A percentile compares a stretch with the other conserved stretches of the same genome.
Evolutionary conservation across 1,140 invertebrate genomes (phyloP).

Genomic region (Caerostris darwini): DNA sequence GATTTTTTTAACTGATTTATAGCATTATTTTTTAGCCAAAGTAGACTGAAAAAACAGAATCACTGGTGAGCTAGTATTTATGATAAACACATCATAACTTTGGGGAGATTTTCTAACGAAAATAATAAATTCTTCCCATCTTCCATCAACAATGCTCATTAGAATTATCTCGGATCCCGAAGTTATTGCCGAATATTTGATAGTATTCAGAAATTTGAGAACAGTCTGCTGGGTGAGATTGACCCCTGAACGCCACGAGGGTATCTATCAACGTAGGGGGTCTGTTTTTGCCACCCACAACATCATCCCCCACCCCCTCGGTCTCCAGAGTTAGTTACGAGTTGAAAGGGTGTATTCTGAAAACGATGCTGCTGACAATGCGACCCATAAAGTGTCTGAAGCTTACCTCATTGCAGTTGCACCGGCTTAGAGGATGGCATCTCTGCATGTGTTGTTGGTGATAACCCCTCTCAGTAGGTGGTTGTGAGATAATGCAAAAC

Average conservation of each 20-base stretch:
- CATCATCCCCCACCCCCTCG: background rate
- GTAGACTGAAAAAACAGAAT: too few species aligned
- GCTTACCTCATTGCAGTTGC: background rate
- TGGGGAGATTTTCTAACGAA: background rate
- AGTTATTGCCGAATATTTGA: slow-evolving; percentile 22
- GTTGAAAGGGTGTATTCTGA: slow-evolving; percentile 52
- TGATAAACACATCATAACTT: background rate
- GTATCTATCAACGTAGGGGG: slow-evolving; percentile 53
- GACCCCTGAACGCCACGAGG: background rate
- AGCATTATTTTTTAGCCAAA: too few species aligned
- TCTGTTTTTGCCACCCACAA: slow-evolving; percentile 31
- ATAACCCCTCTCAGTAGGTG: slow-evolving; percentile 18
- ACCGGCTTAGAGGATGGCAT: background rate
- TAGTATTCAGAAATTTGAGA: slow-evolving; percentile 49
- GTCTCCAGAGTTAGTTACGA: slow-evolving; percentile 51
- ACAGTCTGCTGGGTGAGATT: background rate
- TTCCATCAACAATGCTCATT: slow-evolving; percentile 38
- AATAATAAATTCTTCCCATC: background rate
- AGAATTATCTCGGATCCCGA: background rate
- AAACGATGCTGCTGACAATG: slow-evolving; percentile 26
- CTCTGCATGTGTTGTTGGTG: background rate
- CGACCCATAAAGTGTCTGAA: slow-evolving; percentile 25
- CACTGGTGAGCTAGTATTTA: too few species aligned
- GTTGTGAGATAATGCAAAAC: slow-evolving; percentile 11
- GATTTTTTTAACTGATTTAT: too few species aligned